Base-by-base conservation (phyloP, 2,888 invertebrate species). In the Agriopis marginaria region DNA sequence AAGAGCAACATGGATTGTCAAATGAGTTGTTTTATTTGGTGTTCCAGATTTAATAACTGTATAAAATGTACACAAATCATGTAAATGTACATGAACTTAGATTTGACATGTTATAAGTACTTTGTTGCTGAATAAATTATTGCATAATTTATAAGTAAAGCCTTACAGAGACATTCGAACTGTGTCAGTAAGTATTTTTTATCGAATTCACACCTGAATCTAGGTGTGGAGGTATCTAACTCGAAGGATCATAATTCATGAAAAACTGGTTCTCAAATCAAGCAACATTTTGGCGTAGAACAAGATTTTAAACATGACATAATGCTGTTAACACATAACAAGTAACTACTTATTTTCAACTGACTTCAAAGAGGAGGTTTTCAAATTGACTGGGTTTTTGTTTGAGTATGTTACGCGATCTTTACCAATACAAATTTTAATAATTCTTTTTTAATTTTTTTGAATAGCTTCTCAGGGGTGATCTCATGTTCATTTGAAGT, bases 211-310 rank as follows among this genome's bases (percentile, higher is more conserved):
- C 54, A 49, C 66, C 49, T 45, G 53, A 49, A 60, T 39, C 39
- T 42, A 60, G 17, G 17, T 23, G 17, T 2, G 17, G 17, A 23
- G 17, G 17, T 23, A n/a, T 32, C 8, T 8, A 10, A n/a, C 14
- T 39, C 14, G 4, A 53, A 32, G 12, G 17, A 44, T 45, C 39
- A 63, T 54, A 47, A 39, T 56, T 54, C 11, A 10, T 44, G 54
- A 39, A 47, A 63, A 68, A 68, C 68, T 63, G 51, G 63, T 68
- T 67, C n/a, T n/a, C 32, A 39, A 63, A 14, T 39, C 61, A 49
- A 59, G 51, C 44, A 39, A 17, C 39, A 23, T 23, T 39, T 62
- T 63, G 40, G 10, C 17, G 12, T 17, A 50, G 40, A 54, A 40
- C n/a, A n/a, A 17, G 53, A 54, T 55, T 61, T n/a, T 10, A 60